Evolutionary conservation across 2,113 vertebrate species (phyloP), one percentile per base, ranked within the genome.

Genomic region (Anguilla rostrata): DNA sequence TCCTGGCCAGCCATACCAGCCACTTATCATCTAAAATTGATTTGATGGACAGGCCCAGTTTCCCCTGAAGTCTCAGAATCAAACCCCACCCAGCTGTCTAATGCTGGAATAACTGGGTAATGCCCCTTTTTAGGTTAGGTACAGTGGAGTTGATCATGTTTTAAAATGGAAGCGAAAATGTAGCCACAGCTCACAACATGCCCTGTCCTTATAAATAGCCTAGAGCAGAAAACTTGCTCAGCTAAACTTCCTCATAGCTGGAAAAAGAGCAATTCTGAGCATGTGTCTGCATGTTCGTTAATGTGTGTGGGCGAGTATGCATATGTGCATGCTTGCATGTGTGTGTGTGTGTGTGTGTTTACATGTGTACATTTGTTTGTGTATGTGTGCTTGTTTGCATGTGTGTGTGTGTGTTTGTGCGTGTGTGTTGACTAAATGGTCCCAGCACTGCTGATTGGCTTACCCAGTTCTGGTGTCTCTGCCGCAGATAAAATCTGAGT

Each of bases 1-100:
- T 71, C 63, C 22, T n/a, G 63, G 63, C 26, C 63, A 26, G 22
- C 26, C 63, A 60, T 20, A 60, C 14, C 12, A 20, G 57, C 63
- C 63, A 71, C 63, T 71, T 71, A 71, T 26, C 63, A 71, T 71
- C 63, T n/a, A 71, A 71, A 71, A 71, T 71, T 71, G 22, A 71
- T 71, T 22, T n/a, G 63, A n/a, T 26, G 63, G 63, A n/a, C 63
- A 5, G 63, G 63, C 22, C 63, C 63, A 60, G 57, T 14, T 60
- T 60, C 57, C 15, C 57, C 57, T 20, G 57, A 9, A 60, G 57
- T 15, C 57, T 15, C 11, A 60, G 57, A 60, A 15, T 60, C 57
- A 60, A 60, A 60, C 57, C 53, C 53, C 53, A 18, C 22, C 63
- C 26, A 3, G 22, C 22, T 7, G 22, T n/a, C 63, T n/a, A 7